phyloP scores from a whole-genome alignment of 2,113 vertebrate genomes.

The Lutjanus erythropterus region DNA sequence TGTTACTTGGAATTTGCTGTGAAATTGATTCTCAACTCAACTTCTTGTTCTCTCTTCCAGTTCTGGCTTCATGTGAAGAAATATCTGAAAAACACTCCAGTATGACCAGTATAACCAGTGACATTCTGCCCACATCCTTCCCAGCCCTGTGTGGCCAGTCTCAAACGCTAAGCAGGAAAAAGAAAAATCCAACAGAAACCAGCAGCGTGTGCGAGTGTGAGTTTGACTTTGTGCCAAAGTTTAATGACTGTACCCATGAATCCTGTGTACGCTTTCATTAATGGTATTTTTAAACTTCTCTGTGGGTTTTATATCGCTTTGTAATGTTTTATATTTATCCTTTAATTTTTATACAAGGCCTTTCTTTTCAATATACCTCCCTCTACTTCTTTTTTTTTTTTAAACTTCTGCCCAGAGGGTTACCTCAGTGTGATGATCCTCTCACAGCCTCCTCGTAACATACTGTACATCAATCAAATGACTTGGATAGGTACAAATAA shows the following conservation, averaged over 20 bases:
- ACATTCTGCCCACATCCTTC: constrained; percentile 34
- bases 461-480: constrained; percentile 13
- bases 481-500: constrained; percentile 18
- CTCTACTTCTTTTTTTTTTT: not conserved
- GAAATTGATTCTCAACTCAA: not conserved
- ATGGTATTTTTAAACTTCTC: constrained; percentile 50
- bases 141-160: constrained; percentile 58
- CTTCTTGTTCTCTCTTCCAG: constrained; percentile 54
- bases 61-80: constrained; percentile 85
- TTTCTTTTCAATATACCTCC: constrained; percentile 35
- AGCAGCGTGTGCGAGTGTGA: constrained; percentile 29
- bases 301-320: constrained; percentile 52
- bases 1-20: not conserved
- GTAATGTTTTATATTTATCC: constrained; percentile 74
- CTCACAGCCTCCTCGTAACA: constrained; percentile 6
- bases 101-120: constrained; percentile 52
- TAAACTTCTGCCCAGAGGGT: constrained; percentile 9
- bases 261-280: constrained; percentile 36
- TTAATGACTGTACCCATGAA: constrained; percentile 47
- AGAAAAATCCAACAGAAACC: constrained; percentile 31
- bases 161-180: constrained; percentile 55
- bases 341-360: constrained; percentile 52
- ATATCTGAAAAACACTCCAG: constrained; percentile 17
- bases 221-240: constrained; percentile 67
- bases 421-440: not conserved